Percentiles rank a stretch among this genome's conserved stretches.
phyloP scores from a whole-genome alignment of 2,888 invertebrate species.

The Agriopis marginaria region DNA sequence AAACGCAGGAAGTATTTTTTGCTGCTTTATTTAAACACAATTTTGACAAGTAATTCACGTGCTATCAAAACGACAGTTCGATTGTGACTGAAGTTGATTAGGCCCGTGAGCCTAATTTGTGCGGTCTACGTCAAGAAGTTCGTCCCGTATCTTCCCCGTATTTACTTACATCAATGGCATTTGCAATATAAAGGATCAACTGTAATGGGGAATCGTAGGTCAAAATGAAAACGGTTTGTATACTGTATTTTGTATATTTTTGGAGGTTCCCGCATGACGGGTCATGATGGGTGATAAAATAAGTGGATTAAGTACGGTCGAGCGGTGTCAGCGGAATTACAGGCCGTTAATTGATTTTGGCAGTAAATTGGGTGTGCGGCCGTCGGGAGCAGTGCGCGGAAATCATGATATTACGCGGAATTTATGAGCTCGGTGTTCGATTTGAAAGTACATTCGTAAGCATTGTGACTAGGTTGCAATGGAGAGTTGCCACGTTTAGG shows the following conservation, averaged over 20 bases:
- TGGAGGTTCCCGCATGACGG: slow-evolving; percentile 24
- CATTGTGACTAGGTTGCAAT: not conserved
- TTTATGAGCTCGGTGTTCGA: slow-evolving; percentile 15
- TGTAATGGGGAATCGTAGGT: not conserved
- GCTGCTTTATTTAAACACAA: no score
- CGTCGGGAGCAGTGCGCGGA: slow-evolving; percentile 28
- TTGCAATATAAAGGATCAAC: no score
- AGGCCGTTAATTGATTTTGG: slow-evolving; percentile 42
- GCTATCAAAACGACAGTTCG: no score
- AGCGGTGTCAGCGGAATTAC: slow-evolving; percentile 34
- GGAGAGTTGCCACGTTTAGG: not conserved
- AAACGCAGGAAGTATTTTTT: no score
- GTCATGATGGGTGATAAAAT: slow-evolving; percentile 31
- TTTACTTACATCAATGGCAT: no score
- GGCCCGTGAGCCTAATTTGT: no score
- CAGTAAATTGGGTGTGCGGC: slow-evolving; percentile 41
- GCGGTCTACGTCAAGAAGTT: no score
- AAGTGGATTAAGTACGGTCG: slow-evolving; percentile 32
- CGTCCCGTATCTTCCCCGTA: no score
- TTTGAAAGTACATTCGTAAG: not conserved
- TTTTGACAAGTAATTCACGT: no score
- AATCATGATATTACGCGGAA: slow-evolving; percentile 27
- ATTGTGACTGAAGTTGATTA: no score
- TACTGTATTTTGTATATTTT: slow-evolving; percentile 19
- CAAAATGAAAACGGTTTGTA: slow-evolving; percentile 4